phyloP scores from a whole-genome alignment of 2,113 vertebrate species.

The Psittacara wagleri region DNA sequence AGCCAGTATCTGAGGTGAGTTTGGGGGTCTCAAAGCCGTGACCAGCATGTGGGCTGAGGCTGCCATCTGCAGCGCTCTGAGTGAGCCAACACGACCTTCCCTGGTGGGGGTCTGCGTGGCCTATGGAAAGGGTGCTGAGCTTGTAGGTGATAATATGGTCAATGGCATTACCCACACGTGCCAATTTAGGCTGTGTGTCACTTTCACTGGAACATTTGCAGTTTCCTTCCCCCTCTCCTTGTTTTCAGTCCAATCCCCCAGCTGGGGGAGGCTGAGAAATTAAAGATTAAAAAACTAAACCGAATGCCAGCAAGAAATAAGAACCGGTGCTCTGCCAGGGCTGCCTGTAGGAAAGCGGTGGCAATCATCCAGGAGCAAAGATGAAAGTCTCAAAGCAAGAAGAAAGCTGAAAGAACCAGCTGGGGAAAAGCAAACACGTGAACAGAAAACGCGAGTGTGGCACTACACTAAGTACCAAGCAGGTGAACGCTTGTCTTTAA shows the following conservation, averaged over 20 bases:
- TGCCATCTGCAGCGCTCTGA: background rate
- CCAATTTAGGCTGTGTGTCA: background rate
- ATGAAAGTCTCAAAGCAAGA: background rate
- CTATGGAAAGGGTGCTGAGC: background rate
- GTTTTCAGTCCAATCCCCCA: background rate
- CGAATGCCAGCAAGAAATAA: background rate
- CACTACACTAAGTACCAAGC: background rate
- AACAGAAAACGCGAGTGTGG: background rate
- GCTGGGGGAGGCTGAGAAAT: background rate
- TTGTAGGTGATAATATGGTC: background rate
- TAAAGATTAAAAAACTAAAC: background rate
- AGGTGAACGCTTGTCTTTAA: background rate
- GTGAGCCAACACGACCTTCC: background rate
- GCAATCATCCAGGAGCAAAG: background rate
- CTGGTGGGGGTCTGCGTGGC: fast-evolving
- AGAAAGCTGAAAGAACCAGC: background rate
- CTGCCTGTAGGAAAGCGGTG: background rate
- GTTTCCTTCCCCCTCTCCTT: background rate
- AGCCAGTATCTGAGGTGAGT: background rate
- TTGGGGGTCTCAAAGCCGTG: background rate
- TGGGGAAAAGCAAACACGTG: background rate
- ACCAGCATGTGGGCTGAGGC: fast-evolving
- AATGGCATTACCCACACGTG: background rate
- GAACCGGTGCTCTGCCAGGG: background rate
- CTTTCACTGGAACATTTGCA: background rate